Evolutionary conservation across 2,888 invertebrate species (phyloP), one percentile per base, ranked within the genome.

Genomic region (Polylopha cassiicola): DNA sequence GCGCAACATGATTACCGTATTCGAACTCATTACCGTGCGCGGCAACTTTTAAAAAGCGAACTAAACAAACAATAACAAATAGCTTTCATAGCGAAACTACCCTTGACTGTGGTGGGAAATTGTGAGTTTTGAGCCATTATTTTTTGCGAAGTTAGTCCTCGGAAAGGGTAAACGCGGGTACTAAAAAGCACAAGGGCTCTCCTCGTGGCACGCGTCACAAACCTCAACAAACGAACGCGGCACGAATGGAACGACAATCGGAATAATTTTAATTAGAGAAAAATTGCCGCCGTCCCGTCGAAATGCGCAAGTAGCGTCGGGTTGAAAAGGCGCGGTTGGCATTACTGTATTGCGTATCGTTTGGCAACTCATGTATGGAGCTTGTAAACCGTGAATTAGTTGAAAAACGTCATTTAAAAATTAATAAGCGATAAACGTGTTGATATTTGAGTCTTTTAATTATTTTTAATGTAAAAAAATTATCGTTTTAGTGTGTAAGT

Each of bases 251-350:
- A 79, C 78, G 77, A 85, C 85, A 85, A 84, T 85, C 75, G 74
- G 68, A 65, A 82, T 84, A 76, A 81, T 81, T 85, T 85, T 84
- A 85, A 85, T 85, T 85, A 84, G 84, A 84, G 80, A 84, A 85
- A 85, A 84, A 84, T 73, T 76, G 71, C 76, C 69, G 71, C 61
- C 50, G 66, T 58, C 30, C 37, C 37, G 29, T 11, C 20, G 58
- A 80, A 80, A 73, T 76, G 76, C 63, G 61, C 77, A 78, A 66
- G 65, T 55, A 32, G 39, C 37, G 42, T 60, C 57, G 47, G 65
- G 46, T 51, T 29, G 43, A 38, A 49, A 56, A 45, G 20, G 28
- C 2, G 20, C n/a, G 24, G 18, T 15, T 23, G 21, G 9, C 7
- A 9, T 9, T 9, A 10, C 11, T 6, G 24, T n/a, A 18, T 16